Conservation (phyloP, 2,113 vertebrate species). For the Calypte anna region DNA sequence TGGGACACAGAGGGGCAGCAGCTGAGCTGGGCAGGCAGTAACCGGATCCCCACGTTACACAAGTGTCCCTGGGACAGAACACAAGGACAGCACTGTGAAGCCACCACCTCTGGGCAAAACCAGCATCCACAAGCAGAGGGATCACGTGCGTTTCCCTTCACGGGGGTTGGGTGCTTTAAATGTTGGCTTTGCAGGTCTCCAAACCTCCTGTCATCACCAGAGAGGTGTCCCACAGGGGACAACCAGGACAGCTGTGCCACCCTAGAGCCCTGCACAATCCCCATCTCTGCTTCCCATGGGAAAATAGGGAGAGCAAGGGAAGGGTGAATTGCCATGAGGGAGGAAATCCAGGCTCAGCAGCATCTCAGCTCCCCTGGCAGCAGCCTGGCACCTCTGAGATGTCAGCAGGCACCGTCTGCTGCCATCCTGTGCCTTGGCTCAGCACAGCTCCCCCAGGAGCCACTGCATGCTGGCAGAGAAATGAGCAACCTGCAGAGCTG, state of each 20-base stretch:
- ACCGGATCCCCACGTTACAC: background rate
- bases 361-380: background rate
- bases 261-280: background rate
- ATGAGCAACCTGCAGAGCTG: background rate
- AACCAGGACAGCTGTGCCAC: background rate
- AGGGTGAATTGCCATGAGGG: background rate
- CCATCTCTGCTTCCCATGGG: background rate
- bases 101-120: background rate
- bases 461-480: background rate
- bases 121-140: rapidly evolving
- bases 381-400: background rate
- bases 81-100: background rate
- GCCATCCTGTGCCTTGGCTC: background rate
- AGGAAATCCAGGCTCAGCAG: background rate
- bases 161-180: rapidly evolving
- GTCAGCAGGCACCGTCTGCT: background rate
- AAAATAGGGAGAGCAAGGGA: background rate
- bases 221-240: background rate
- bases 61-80: background rate
- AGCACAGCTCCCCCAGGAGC: slow-evolving; percentile 8
- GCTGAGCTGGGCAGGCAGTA: background rate
- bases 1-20: background rate
- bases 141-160: rapidly evolving
- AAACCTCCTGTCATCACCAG: rapidly evolving
- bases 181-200: background rate